These are phyloP conservation scores for Corythornis vintsioides DNA, from an alignment of 2,113 vertebrate genomes.

Conservation along the genomic window DNA sequence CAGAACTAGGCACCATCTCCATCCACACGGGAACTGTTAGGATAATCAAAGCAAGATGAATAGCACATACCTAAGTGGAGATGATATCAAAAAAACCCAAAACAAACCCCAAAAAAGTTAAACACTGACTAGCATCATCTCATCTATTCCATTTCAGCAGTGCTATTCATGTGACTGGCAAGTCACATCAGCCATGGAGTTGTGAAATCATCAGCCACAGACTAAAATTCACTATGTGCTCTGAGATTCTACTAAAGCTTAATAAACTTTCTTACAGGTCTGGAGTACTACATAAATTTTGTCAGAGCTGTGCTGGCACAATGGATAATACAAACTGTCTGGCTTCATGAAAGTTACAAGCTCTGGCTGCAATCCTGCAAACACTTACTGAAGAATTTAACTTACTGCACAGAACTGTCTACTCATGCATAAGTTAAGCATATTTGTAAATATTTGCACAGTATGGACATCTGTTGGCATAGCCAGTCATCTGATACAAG, in stretches of 20 bases:
- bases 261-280: constrained; percentile 58
- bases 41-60: background rate
- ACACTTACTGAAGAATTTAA: constrained; percentile 53
- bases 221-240: background rate
- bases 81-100: background rate
- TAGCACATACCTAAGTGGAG: background rate
- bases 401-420: constrained; percentile 46
- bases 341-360: constrained; percentile 61
- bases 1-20: background rate
- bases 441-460: constrained; percentile 70
- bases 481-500: constrained; percentile 26
- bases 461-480: constrained; percentile 55
- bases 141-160: background rate
- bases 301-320: constrained; percentile 48
- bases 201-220: background rate
- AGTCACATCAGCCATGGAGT: background rate
- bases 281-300: constrained; percentile 60
- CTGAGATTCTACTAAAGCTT: constrained; percentile 12
- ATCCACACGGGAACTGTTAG: background rate
- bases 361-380: constrained; percentile 63
- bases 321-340: constrained; percentile 60
- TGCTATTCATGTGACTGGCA: background rate
- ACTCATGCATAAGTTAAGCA: constrained; percentile 48
- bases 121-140: background rate
- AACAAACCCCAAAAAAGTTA: background rate